These are phyloP conservation scores for Malurus cyaneus DNA, from an alignment of 2,113 vertebrate species.

Conservation along the genomic window DNA sequence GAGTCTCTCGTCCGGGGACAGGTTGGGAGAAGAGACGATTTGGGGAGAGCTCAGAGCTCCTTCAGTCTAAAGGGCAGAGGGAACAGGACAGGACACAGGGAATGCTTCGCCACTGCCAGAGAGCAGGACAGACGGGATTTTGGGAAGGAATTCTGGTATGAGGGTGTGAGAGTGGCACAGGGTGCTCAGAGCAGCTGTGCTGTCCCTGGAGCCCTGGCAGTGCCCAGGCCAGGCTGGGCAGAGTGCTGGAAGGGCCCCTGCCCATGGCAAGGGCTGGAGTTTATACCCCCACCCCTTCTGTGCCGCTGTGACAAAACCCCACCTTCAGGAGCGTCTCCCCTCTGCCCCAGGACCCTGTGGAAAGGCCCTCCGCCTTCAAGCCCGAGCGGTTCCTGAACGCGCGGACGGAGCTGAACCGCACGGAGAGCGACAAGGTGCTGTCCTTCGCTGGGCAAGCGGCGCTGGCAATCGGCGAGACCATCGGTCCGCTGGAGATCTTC, in stretches of 20 bases:
- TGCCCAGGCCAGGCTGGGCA: rapidly evolving
- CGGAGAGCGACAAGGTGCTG: slow-evolving; percentile 81
- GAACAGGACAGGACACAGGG: not conserved
- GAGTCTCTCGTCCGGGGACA: not conserved
- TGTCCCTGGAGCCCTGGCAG: not conserved
- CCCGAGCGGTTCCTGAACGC: slow-evolving; percentile 85
- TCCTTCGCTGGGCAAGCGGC: slow-evolving; percentile 86
- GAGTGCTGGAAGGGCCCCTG: not conserved
- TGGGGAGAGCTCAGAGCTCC: no score
- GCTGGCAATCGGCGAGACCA: slow-evolving; percentile 87
- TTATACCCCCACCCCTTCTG: not conserved
- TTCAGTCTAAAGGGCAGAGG: not conserved
- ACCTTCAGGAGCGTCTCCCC: not conserved
- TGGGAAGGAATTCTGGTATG: rapidly evolving
- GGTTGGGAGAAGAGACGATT: not conserved
- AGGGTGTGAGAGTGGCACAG: rapidly evolving
- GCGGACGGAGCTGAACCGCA: slow-evolving; percentile 73
- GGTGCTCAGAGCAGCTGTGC: not conserved
- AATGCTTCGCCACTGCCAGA: not conserved
- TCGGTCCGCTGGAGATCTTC: slow-evolving; percentile 86
- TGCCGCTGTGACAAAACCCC: no score
- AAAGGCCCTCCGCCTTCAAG: slow-evolving; percentile 83
- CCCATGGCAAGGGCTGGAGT: not conserved
- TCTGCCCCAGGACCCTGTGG: slow-evolving; percentile 81
- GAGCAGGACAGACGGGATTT: rapidly evolving